Percentiles rank a stretch among this genome's conserved stretches.
These are phyloP conservation scores for Bombus sibiricus DNA, from an alignment of 1,140 invertebrate species.

Conservation along the genomic window DNA sequence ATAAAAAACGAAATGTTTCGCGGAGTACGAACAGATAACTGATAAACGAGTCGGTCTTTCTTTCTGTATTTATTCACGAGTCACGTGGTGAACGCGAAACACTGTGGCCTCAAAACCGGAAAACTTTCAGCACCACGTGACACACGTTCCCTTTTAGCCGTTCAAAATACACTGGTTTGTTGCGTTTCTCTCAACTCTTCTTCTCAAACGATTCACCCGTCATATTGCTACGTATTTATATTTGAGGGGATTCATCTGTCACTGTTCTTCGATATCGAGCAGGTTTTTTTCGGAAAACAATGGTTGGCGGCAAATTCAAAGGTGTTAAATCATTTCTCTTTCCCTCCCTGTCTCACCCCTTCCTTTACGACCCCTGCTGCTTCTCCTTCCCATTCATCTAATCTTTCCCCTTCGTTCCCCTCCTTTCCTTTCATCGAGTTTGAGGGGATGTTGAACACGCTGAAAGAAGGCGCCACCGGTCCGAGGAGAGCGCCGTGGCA, in stretches of 20 bases:
- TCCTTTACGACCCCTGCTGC: conserved; percentile 11
- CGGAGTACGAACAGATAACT: background rate
- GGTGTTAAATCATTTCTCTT: conserved; percentile 41
- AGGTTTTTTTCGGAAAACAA: background rate
- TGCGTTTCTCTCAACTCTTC: background rate
- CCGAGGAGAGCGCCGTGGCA: conserved; percentile 55
- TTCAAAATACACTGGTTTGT: background rate
- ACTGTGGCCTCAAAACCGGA: background rate
- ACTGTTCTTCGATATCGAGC: too few species aligned
- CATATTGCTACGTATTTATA: background rate
- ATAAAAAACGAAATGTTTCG: conserved; percentile 4
- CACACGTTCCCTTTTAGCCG: background rate
- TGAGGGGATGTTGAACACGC: conserved; percentile 30
- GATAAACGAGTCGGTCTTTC: background rate
- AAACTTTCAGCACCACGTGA: conserved; percentile 25
- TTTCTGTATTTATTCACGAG: conserved; percentile 9
- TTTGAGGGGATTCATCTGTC: background rate
- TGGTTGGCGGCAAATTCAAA: conserved; percentile 52
- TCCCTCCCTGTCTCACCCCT: conserved; percentile 31
- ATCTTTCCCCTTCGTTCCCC: conserved; percentile 49
- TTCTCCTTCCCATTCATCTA: conserved; percentile 54
- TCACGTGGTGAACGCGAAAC: conserved; percentile 35
- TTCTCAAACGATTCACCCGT: background rate
- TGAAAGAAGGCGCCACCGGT: conserved; percentile 71
- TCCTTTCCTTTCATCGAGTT: conserved; percentile 23